phyloP scores from a whole-genome alignment of 2,888 invertebrate genomes.

The Alcis repandata region DNA sequence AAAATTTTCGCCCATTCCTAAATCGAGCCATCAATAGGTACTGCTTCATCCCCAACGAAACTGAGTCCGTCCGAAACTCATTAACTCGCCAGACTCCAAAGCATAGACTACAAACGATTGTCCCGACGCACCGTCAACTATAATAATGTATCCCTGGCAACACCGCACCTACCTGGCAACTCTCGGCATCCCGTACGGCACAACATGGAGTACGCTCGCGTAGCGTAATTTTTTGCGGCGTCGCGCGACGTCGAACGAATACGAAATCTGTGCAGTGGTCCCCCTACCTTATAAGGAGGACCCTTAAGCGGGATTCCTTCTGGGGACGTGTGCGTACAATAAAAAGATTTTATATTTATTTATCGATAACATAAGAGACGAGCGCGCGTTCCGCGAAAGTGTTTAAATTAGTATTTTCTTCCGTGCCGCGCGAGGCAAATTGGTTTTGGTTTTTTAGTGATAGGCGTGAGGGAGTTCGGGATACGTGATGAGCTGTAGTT shows the following conservation, averaged over 20 bases:
- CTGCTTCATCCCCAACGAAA: no score
- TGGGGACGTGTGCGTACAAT: constrained; percentile 78
- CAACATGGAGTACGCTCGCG: constrained; percentile 70
- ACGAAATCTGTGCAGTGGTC: constrained; percentile 73
- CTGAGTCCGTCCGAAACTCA: no score
- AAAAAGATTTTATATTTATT: constrained; percentile 81
- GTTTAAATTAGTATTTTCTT: constrained; percentile 71
- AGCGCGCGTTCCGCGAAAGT: constrained; percentile 66
- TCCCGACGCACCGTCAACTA: not conserved
- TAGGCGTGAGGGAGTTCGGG: constrained; percentile 32
- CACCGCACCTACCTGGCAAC: constrained; percentile 53
- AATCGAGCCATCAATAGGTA: no score
- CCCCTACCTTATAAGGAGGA: constrained; percentile 78
- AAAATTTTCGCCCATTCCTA: no score
- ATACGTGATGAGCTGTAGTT: constrained; percentile 12
- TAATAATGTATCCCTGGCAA: constrained; percentile 21
- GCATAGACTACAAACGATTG: not conserved
- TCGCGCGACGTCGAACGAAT: constrained; percentile 68
- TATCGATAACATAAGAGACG: constrained; percentile 66
- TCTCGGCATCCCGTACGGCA: constrained; percentile 71
- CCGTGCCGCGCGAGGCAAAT: constrained; percentile 58
- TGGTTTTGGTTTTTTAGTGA: constrained; percentile 37
- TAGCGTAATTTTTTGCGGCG: constrained; percentile 80
- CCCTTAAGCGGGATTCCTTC: constrained; percentile 79
- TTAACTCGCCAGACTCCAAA: no score